Percentiles rank a stretch among this genome's conserved stretches.
These are phyloP conservation scores for Edolisoma coerulescens DNA, from an alignment of 2,113 vertebrate species.

Conservation along the genomic window DNA sequence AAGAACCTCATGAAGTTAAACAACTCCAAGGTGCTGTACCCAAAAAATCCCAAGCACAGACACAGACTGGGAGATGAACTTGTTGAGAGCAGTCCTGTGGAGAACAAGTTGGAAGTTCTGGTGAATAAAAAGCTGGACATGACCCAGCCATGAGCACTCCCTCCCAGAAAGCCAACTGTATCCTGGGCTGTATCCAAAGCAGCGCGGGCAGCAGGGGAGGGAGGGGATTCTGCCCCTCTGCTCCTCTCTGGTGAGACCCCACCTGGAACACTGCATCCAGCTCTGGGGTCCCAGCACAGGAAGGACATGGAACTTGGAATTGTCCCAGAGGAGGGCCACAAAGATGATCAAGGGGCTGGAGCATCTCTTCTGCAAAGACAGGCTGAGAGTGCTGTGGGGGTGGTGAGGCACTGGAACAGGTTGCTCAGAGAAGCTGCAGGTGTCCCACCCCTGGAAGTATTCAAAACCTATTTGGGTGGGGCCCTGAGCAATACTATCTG, in stretches of 20 bases:
- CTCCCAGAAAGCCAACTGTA: accelerated
- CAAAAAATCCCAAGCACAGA: background rate
- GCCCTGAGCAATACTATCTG: background rate
- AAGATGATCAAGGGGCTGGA: background rate
- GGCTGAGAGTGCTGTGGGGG: background rate
- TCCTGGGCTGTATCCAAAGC: background rate
- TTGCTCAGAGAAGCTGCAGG: background rate
- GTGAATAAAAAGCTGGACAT: background rate
- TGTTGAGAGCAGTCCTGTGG: background rate
- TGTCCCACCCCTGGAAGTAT: background rate
- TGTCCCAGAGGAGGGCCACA: too few relatives aligned
- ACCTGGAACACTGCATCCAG: background rate
- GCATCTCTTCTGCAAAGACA: background rate
- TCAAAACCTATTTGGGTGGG: background rate
- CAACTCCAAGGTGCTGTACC: too few relatives aligned
- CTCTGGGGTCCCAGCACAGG: too few relatives aligned
- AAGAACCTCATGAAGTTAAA: background rate
- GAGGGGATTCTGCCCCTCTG: background rate
- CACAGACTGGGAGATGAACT: background rate
- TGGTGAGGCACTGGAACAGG: background rate
- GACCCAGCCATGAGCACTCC: accelerated
- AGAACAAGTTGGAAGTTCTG: background rate
- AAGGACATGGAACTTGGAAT: background rate
- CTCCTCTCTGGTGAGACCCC: background rate
- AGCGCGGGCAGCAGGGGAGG: accelerated